Base-by-base conservation (phyloP, 1,140 invertebrate species). In the Dinothrombium tinctorium region DNA sequence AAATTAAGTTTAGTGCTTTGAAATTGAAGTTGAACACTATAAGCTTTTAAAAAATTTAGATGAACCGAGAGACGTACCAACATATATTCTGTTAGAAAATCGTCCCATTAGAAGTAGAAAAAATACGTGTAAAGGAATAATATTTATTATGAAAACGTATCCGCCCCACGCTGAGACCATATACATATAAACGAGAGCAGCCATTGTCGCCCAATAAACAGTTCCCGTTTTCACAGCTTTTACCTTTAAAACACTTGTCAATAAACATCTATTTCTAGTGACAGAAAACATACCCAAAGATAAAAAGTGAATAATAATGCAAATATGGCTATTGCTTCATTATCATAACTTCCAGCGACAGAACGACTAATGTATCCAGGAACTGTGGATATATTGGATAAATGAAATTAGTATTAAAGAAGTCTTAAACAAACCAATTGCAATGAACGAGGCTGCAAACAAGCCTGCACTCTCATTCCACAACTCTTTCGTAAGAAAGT, bases 121-220 rank as follows among this genome's bases (percentile, higher is more conserved):
- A 64, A 98, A 94, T 0, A 95, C 90, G 56, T 99, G 94, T 7
- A 99, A 68, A 4, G 94, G 94, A 47, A 99, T 96, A 44, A 99
- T 63, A 63, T 99, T 99, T 58, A 98, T 99, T 47, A 99, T 96
- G 59, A 96, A 99, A 19, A 99, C 94, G 61, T 99, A 99, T 37
- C 94, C 94, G 53, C 94, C 94, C 94, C 94, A 99, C 48, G 94
- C 89, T 31, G 90, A 96, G 2, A 96, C 92, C 94, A 99, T 99
- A 59, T 99, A 99, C 59, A 99, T 98, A 60, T 99, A 99, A 0
- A 89, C 89, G 0, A 99, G 56, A 8, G 94, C 83, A 39, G 86
- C 76, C 51, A 83, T 72, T 15, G 76, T 71, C 9, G 84, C 73
- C 92, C 92, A 99, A 54, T 81, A 94, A 4, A 99, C 71, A 2